Evolutionary conservation across 2,888 invertebrate species (phyloP), one percentile per base, ranked within the genome.

Genomic region (Dilophus febrilis): DNA sequence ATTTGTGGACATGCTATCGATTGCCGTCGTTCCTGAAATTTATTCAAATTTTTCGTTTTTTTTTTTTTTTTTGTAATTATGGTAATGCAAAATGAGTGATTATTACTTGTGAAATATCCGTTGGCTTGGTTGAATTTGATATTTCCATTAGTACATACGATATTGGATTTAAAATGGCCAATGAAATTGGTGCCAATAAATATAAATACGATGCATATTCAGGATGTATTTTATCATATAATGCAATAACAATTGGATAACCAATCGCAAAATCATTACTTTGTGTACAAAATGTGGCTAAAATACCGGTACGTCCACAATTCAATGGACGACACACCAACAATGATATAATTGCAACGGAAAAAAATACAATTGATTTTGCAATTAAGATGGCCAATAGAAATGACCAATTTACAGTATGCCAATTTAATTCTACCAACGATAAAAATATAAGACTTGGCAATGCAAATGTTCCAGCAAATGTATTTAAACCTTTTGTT

Each of bases 231-330:
- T 76, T 72, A 47, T 74, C 68, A 59, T 94, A 95, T 16, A 95
- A 67, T 17, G 92, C 90, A 52, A 72, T 72, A 40, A 92, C 87
- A 50, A 94, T 90, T 6, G 95, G 94, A 64, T 82, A 91, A 45
- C 94, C 94, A 50, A 95, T 74, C 16, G 95, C 94, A 66, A 95
- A 94, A 63, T 95, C 95, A 69, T 95, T 95, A 57, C 91, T 92
- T 58, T 94, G 94, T 1, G 94, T 94, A 50, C 86, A 83, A 60
- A 94, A 94, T 53, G 95, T 92, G 14, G 86, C 87, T 69, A 86
- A 85, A 42, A 95, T 70, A 12, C 91, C 94, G 34, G 90, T 86
- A 52, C 81, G 73, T 4, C 86, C 86, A 47, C 81, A 71, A 61
- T 88, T 80, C 14, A 79, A 57, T 6, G 88, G 87, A 54, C 82